Percentiles rank a stretch among this genome's conserved stretches.
Evolutionary conservation across 2,113 vertebrate species (phyloP).

Genomic region (Pachycephala philippinensis): DNA sequence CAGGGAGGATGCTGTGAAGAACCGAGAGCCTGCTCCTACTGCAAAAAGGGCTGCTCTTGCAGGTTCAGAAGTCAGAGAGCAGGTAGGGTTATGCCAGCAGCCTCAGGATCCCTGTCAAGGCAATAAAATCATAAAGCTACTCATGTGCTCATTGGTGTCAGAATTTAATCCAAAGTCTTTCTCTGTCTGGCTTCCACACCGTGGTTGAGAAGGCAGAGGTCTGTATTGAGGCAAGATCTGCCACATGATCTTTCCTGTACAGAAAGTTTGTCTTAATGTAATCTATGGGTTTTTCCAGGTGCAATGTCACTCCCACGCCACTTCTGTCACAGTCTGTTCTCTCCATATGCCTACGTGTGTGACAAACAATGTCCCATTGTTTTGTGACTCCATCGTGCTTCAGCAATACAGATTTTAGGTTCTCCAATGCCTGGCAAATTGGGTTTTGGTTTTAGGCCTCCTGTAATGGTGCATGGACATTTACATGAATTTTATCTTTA

Average conservation of each 20-base stretch:
- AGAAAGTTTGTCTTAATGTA: background rate
- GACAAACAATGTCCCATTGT: background rate
- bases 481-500: background rate
- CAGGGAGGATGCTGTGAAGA: background rate
- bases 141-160: background rate
- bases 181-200: background rate
- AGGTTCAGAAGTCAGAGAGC: background rate
- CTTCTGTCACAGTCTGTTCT: background rate
- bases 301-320: background rate
- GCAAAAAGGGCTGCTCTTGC: fast-evolving
- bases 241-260: background rate
- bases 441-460: background rate
- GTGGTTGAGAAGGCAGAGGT: background rate
- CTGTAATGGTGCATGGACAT: background rate
- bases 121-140: background rate
- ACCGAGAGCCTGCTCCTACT: fast-evolving
- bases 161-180: background rate
- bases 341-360: fast-evolving
- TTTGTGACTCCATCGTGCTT: background rate
- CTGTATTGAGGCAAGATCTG: background rate
- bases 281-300: background rate
- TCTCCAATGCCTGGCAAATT: background rate
- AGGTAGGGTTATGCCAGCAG: background rate
- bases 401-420: background rate
- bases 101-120: background rate